These are phyloP conservation scores for Eurosta solidaginis DNA, from an alignment of 1,140 invertebrate species.

Conservation along the genomic window DNA sequence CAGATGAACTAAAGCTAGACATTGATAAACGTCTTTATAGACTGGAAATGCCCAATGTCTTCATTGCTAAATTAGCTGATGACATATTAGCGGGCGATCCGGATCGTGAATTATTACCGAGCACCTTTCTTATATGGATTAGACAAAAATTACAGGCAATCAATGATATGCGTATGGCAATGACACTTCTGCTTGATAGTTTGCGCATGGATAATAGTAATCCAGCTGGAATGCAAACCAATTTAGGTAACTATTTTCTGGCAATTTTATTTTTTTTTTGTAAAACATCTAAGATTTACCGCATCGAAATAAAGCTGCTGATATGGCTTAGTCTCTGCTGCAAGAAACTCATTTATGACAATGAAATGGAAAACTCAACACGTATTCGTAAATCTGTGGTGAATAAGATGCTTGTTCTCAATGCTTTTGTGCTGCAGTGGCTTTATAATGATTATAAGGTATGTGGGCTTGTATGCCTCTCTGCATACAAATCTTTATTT, in stretches of 20 bases:
- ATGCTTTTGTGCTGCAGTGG: constrained; percentile 74
- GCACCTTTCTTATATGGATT: constrained; percentile 37
- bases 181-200: constrained; percentile 61
- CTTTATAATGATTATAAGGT: constrained; percentile 77
- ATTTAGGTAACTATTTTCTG: too few relatives aligned
- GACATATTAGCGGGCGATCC: constrained; percentile 58
- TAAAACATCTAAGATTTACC: constrained; percentile 63
- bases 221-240: constrained; percentile 38
- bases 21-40: constrained; percentile 69
- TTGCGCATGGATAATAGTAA: constrained; percentile 57
- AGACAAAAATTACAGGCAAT: constrained; percentile 43
- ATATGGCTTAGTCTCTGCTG: constrained; percentile 74
- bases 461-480: too few relatives aligned
- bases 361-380: constrained; percentile 67
- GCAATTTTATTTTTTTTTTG: neutral
- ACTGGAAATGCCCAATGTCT: constrained; percentile 63
- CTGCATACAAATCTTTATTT: too few relatives aligned
- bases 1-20: constrained; percentile 64
- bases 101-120: constrained; percentile 48
- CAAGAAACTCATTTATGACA: constrained; percentile 67
- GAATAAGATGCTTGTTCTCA: constrained; percentile 64
- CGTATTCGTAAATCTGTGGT: constrained; percentile 71
- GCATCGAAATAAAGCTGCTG: constrained; percentile 64
- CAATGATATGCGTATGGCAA: constrained; percentile 54
- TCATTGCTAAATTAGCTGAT: constrained; percentile 62